Evolutionary conservation across 2,113 vertebrate species (phyloP).

Genomic region (Thryonomys swinderianus): DNA sequence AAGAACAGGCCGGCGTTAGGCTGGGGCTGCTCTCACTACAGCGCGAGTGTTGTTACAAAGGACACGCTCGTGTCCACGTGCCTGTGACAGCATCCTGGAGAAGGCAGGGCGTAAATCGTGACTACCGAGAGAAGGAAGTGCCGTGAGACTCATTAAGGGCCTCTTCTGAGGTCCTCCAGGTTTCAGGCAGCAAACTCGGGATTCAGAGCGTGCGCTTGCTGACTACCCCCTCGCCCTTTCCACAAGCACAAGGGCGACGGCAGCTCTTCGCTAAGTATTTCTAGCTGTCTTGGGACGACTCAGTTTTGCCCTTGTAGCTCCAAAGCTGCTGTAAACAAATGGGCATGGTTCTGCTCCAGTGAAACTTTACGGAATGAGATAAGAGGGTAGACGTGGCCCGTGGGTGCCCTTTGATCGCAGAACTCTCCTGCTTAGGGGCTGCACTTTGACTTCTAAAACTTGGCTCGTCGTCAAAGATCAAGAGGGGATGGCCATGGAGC

Average conservation of each 20-base stretch:
- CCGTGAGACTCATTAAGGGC: not conserved
- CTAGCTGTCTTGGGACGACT: not conserved
- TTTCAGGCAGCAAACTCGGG: not conserved
- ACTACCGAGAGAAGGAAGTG: not conserved
- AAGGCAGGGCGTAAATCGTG: not conserved
- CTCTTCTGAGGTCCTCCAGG: not conserved
- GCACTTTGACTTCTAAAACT: not conserved
- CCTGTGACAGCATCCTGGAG: not conserved
- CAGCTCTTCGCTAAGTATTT: not conserved
- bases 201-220: not conserved
- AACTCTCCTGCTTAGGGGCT: not conserved
- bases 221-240: not conserved
- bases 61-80: fast-evolving
- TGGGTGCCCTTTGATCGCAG: not conserved
- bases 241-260: not conserved
- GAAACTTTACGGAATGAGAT: not conserved
- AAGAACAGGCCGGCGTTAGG: not conserved
- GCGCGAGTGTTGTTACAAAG: not conserved
- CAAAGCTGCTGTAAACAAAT: not conserved
- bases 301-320: not conserved
- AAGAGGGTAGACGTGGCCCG: not conserved
- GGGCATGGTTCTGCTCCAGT: not conserved
- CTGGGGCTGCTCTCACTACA: not conserved
- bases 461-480: not conserved
- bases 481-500: not conserved